A percentile compares a stretch with the other conserved stretches of the same genome.
phyloP scores from a whole-genome alignment of 1,140 invertebrate genomes.

The Coelopa frigida region DNA sequence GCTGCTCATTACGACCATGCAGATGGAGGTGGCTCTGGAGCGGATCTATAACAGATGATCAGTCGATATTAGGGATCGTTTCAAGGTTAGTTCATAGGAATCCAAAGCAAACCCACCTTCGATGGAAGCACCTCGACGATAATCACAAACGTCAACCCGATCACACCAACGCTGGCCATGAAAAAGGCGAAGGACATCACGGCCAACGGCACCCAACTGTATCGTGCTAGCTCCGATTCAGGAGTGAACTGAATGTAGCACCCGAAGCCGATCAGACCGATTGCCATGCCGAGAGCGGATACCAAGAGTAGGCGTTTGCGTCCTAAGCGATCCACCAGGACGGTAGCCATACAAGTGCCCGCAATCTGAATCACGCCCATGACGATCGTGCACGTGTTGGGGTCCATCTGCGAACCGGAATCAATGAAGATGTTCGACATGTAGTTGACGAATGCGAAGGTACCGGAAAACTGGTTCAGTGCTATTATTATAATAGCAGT shows the following conservation, averaged over 20 bases:
- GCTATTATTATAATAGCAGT: constrained; percentile 21
- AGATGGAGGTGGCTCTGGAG: constrained; percentile 22
- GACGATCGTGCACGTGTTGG: constrained; percentile 62
- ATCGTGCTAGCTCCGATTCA: constrained; percentile 20
- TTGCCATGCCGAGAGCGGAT: constrained; percentile 13
- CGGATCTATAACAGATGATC: constrained; percentile 29
- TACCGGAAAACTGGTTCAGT: constrained; percentile 48
- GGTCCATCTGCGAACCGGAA: constrained; percentile 52
- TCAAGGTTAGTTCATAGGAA: neutral
- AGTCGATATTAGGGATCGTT: neutral
- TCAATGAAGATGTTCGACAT: constrained; percentile 59
- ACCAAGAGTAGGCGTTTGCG: constrained; percentile 16
- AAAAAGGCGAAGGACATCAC: constrained; percentile 33
- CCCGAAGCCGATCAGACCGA: constrained; percentile 12
- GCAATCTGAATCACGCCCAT: constrained; percentile 51
- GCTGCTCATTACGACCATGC: constrained; percentile 23
- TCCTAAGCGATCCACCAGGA: constrained; percentile 16
- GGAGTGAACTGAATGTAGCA: constrained; percentile 8
- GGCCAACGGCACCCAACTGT: constrained; percentile 30
- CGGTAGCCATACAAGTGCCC: constrained; percentile 11
- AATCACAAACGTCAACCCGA: constrained; percentile 34
- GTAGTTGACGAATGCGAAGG: constrained; percentile 51
- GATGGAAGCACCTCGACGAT: constrained; percentile 32
- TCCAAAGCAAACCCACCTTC: constrained; percentile 26
- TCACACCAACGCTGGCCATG: constrained; percentile 29